A percentile compares a stretch with the other conserved stretches of the same genome.
phyloP scores from a whole-genome alignment of 1,140 invertebrate species.

The Calliphora vicina region DNA sequence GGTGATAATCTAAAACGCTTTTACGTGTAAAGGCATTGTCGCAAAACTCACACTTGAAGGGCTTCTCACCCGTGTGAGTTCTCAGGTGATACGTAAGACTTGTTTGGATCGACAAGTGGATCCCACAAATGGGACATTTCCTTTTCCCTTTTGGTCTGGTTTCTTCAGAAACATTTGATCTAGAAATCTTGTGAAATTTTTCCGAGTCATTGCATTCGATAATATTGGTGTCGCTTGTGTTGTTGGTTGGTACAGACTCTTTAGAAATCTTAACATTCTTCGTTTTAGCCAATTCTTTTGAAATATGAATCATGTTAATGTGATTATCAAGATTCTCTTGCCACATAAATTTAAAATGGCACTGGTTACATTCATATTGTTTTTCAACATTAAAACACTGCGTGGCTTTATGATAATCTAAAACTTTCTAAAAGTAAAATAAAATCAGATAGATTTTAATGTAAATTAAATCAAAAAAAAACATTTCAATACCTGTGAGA shows the following conservation, averaged over 20 bases:
- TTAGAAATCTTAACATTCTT: constrained; percentile 49
- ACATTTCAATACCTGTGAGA: constrained; percentile 39
- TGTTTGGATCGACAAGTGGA: constrained; percentile 36
- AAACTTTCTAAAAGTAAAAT: constrained; percentile 45
- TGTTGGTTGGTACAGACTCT: not conserved
- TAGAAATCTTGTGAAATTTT: constrained; percentile 60
- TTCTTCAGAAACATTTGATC: constrained; percentile 46
- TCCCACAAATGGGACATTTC: constrained; percentile 42
- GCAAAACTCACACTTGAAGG: constrained; percentile 62
- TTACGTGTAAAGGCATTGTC: constrained; percentile 65
- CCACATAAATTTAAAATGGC: constrained; percentile 65
- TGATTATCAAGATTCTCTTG: constrained; percentile 66
- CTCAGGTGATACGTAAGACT: constrained; percentile 37
- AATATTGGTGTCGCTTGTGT: constrained; percentile 42
- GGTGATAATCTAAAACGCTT: constrained; percentile 65
- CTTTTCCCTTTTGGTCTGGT: constrained; percentile 55
- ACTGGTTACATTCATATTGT: constrained; percentile 62
- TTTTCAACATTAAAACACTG: constrained; percentile 54
- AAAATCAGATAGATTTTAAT: not conserved
- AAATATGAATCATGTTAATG: constrained; percentile 59
- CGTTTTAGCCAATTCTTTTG: not conserved
- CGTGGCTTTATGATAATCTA: constrained; percentile 48
- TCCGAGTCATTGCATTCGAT: constrained; percentile 67
- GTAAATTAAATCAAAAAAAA: too few species aligned
- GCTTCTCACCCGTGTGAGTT: constrained; percentile 46